Conservation (phyloP, 2,888 invertebrate species). For the Eupithecia subfuscata region DNA sequence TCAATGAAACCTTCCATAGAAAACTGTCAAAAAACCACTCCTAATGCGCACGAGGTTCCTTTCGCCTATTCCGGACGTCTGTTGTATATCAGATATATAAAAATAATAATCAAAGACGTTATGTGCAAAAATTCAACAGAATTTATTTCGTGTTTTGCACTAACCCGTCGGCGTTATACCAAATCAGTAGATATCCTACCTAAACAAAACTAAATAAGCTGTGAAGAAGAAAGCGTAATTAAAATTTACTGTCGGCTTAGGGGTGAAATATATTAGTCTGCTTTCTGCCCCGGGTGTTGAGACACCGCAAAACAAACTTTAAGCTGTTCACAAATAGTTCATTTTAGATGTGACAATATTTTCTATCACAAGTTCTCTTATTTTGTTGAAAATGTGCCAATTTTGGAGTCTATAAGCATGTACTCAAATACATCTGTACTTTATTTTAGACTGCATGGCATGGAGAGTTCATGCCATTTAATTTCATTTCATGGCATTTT, state of each 20-base stretch:
- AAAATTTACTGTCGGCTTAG: not conserved
- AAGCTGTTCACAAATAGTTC: not conserved
- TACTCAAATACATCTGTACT: not conserved
- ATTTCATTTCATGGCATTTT: too few relatives aligned
- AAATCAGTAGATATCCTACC: not conserved
- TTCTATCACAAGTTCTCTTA: not conserved
- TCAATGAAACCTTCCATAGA: too few relatives aligned
- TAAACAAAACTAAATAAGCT: not conserved
- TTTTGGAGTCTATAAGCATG: too few relatives aligned
- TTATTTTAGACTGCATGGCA: not conserved
- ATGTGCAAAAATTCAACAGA: too few relatives aligned
- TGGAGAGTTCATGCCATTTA: too few relatives aligned
- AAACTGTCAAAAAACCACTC: too few relatives aligned
- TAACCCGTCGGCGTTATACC: not conserved
- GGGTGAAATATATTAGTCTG: not conserved
- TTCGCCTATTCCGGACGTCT: too few relatives aligned
- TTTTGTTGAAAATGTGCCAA: not conserved
- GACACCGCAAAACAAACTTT: conserved; percentile 1
- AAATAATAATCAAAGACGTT: too few relatives aligned
- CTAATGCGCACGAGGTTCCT: too few relatives aligned
- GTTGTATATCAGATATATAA: too few relatives aligned
- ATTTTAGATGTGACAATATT: not conserved
- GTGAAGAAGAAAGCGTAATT: not conserved
- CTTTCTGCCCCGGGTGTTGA: not conserved
- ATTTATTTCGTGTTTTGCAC: not conserved